Base-by-base conservation (phyloP, 2,797 vertebrate genomes). In the Coluber constrictor region DNA sequence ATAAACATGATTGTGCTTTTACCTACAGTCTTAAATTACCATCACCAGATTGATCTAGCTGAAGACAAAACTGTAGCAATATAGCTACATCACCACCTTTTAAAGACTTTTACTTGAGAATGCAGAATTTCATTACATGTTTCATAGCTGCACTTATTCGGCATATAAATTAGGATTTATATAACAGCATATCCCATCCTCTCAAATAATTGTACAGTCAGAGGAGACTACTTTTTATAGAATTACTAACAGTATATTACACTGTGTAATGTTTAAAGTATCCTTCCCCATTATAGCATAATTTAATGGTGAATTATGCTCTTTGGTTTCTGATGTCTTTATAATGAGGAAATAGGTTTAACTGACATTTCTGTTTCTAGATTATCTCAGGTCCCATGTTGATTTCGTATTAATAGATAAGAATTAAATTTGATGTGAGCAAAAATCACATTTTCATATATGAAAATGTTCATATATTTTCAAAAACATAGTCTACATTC, bases 121-220 rank as follows among this genome's bases (percentile, higher is more conserved):
- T 93, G 89, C 90, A 95, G 66, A 93, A 94, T 94, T 92, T 96
- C 92, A 95, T 96, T 91, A 91, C 55, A 61, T 90, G 92, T 59
- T 94, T 94, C 5, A 0, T 59, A 86, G n/a, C 92, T 95, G n/a
- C 92, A 95, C 91, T 94, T 90, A 43, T 93, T 94, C 94, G 55
- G 94, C 94, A 93, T 96, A 95, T 95, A 95, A 96, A 95, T 95
- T 93, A 95, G 94, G 94, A 92, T 96, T 96, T 96, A 94, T 95
- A 94, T 93, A 88, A 13, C 74, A 90, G 37, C 95, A 93, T 96
- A 95, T 92, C 37, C 27, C 8, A 13, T 37, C 25, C 51, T 3
- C 32, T 10, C 43, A 94, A 93, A 93, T 95, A 92, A 86, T 60
- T 92, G 93, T 2, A 0, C 90, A 93, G 88, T 95, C 93, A 95